phyloP scores from a whole-genome alignment of 64 coral and sea anemone genomes.

The Porites australiensis region DNA sequence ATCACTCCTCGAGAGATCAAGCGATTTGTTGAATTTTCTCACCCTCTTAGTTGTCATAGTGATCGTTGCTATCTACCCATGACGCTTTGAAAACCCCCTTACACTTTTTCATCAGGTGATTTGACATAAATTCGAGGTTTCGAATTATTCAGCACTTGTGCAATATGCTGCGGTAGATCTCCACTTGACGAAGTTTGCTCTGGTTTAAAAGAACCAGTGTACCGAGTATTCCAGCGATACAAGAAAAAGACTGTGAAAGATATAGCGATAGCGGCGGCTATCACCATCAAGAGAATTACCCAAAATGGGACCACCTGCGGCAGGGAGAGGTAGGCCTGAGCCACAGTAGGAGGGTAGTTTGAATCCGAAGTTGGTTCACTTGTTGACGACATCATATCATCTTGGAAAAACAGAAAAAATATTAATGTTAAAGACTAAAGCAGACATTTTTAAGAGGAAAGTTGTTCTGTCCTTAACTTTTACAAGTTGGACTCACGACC shows the following conservation, averaged over 20 bases:
- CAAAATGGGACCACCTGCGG: conserved; percentile 61
- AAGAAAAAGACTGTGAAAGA: conserved; percentile 60
- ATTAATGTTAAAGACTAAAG: no score
- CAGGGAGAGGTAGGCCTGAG: neutral
- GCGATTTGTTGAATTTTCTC: neutral
- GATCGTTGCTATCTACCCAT: neutral
- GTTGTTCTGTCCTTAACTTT: no score
- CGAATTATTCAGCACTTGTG: neutral
- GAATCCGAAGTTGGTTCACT: neutral
- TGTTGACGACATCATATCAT: neutral
- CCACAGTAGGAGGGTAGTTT: neutral
- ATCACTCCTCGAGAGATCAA: neutral
- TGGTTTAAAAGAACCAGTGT: conserved; percentile 72
- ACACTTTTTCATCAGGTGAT: conserved; percentile 11
- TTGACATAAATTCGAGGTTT: conserved; percentile 43
- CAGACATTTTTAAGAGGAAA: neutral
- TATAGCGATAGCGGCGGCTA: conserved; percentile 50
- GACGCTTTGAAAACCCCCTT: neutral
- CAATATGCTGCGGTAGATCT: conserved; percentile 16
- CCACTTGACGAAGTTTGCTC: conserved; percentile 33
- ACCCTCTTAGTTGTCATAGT: neutral
- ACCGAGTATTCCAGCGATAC: conserved; percentile 75
- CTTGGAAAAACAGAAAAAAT: neutral
- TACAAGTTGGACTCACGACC: no score
- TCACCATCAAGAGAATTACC: conserved; percentile 50